These are phyloP conservation scores for Callipepla squamata DNA, from an alignment of 2,113 vertebrate species.

Conservation along the genomic window DNA sequence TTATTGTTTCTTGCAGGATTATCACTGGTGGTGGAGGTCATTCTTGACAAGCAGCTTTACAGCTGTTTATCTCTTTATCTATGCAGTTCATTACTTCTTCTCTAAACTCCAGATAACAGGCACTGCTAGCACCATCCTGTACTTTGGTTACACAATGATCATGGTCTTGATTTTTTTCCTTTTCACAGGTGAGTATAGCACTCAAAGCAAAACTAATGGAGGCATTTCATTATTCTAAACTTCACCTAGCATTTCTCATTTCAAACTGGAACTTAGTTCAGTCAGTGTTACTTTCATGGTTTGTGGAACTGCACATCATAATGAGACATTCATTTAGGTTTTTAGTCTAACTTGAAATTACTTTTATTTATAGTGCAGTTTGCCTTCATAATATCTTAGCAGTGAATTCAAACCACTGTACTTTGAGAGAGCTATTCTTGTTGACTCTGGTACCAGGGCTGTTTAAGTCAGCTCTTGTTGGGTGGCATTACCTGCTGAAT, in stretches of 20 bases:
- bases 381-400: background rate
- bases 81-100: constrained; percentile 88
- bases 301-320: background rate
- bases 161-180: constrained; percentile 90
- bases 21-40: constrained; percentile 91
- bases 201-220: background rate
- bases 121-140: constrained; percentile 86
- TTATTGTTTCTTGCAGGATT: constrained; percentile 80
- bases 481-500: background rate
- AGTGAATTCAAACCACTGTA: background rate
- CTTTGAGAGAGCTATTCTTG: background rate
- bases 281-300: background rate
- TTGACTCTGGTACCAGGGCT: background rate
- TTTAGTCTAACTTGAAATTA: background rate
- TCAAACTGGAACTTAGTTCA: background rate
- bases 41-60: constrained; percentile 92
- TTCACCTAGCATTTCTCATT: background rate
- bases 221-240: background rate
- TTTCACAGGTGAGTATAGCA: constrained; percentile 81
- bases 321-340: background rate
- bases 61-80: constrained; percentile 89
- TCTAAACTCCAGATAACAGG: constrained; percentile 87
- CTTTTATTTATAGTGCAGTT: background rate
- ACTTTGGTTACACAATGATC: constrained; percentile 89
- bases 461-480: background rate